Conservation (phyloP, 1,140 invertebrate species). For the Drosophila miranda region DNA sequence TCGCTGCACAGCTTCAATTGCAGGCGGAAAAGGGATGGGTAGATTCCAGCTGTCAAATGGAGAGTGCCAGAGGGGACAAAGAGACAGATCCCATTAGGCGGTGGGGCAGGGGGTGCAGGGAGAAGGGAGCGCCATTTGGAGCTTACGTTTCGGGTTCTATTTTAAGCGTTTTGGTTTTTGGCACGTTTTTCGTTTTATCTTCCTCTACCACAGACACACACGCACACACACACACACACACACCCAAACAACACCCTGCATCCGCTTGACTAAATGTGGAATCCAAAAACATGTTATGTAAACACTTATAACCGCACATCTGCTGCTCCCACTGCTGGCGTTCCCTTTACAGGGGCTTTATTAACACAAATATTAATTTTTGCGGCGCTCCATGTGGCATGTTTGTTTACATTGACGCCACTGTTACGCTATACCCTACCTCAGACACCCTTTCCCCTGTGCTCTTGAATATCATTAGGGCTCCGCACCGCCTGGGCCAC, state of each 20-base stretch:
- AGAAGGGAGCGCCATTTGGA: neutral
- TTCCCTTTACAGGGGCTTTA: conserved; percentile 53
- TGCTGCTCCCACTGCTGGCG: conserved; percentile 31
- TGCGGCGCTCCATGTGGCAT: conserved; percentile 74
- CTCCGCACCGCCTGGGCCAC: conserved; percentile 3
- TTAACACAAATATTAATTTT: conserved; percentile 81
- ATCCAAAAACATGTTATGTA: conserved; percentile 75
- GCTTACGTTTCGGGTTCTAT: conserved; percentile 46
- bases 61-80: neutral
- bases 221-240: too few relatives aligned
- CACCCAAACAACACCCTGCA: conserved; percentile 1
- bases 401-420: conserved; percentile 75
- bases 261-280: conserved; percentile 61
- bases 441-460: neutral
- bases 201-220: conserved; percentile 2
- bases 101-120: too few relatives aligned
- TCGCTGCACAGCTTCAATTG: conserved; percentile 69
- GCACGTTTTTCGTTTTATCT: conserved; percentile 66
- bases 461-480: conserved; percentile 69
- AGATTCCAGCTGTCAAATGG: too few relatives aligned
- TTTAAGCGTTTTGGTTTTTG: conserved; percentile 63
- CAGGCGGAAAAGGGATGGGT: conserved; percentile 11
- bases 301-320: conserved; percentile 78
- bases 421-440: conserved; percentile 28
- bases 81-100: neutral